Base-by-base conservation (phyloP, 2,797 vertebrate genomes). In the Myotis myotis region DNA sequence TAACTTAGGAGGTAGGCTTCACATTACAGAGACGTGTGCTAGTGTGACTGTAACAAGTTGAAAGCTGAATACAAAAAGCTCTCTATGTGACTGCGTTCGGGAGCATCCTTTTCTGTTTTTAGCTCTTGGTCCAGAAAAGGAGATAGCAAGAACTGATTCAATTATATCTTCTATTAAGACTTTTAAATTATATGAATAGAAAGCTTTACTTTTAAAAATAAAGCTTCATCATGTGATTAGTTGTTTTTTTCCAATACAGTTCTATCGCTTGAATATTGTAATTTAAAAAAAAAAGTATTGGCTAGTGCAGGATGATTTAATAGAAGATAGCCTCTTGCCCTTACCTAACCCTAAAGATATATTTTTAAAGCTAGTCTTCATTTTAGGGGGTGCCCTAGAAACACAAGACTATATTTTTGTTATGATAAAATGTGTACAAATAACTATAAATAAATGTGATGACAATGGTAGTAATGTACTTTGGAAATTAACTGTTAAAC, bases 201-300 rank as follows among this genome's bases (percentile, higher is more conserved):
- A 93, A 89, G 70, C 51, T 87, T 94, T 86, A 62, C 25, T 78
- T 91, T 87, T 83, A 33, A 68, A 72, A 92, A 86, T 82, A 81
- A 93, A 94, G 33, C 53, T 84, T 85, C 90, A 86, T 86, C 47
- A 68, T n/a, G 15, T 75, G 84, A 95, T 75, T 92, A 90, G 49
- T 68, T 64, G 38, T 75, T 8, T 51, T 44, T 25, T 5, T 12
- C 9, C 28, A 75, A 64, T 33, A 38, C 30, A 30, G 16, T 75
- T 95, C 41, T 93, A 87, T 95, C 70, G 55, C 55, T 81, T 74
- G 15, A 93, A 53, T 74, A 81, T 10, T 87, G 11, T 79, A 62
- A 91, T 92, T 75, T n/a, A n/a, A 91, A 92, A 88, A 92, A 95
- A 8, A 89, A 85, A 93, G 38, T 76, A 89, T 20, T 81, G 72